These are phyloP conservation scores for Aplocera efformata DNA, from an alignment of 2,888 invertebrate genomes.

Conservation along the genomic window DNA sequence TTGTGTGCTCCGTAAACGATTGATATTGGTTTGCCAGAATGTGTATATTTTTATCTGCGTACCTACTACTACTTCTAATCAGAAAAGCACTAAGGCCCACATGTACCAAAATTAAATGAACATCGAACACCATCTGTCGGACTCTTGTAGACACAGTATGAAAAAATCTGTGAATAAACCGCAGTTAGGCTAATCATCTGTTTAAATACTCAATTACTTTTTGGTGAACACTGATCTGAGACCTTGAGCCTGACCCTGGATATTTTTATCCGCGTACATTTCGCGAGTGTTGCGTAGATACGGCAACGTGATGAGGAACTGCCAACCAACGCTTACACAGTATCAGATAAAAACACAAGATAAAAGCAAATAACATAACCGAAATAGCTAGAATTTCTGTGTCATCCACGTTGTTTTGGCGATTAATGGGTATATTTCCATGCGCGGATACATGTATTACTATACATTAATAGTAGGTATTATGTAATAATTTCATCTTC, in stretches of 20 bases:
- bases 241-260: constrained; percentile 78
- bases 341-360: constrained; percentile 43
- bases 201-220: too few relatives aligned
- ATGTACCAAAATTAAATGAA: too few relatives aligned
- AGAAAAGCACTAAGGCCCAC: constrained; percentile 54
- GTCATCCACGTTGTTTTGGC: too few relatives aligned
- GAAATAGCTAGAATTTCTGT: constrained; percentile 22
- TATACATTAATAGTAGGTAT: too few relatives aligned
- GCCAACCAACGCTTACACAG: constrained; percentile 36
- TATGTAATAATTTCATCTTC: too few relatives aligned
- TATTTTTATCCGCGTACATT: constrained; percentile 76
- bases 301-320: constrained; percentile 52
- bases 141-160: too few relatives aligned
- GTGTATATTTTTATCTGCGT: constrained; percentile 57
- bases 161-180: too few relatives aligned
- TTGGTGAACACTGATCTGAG: constrained; percentile 24
- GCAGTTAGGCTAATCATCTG: too few relatives aligned
- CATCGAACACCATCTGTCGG: too few relatives aligned
- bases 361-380: constrained; percentile 31
- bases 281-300: constrained; percentile 65
- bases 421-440: too few relatives aligned
- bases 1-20: constrained; percentile 40
- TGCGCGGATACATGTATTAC: too few relatives aligned
- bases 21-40: constrained; percentile 41
- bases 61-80: constrained; percentile 64